Percentiles rank a stretch among this genome's conserved stretches.
Conservation (phyloP, 2,113 vertebrate species). For the Montifringilla adamsi region DNA sequence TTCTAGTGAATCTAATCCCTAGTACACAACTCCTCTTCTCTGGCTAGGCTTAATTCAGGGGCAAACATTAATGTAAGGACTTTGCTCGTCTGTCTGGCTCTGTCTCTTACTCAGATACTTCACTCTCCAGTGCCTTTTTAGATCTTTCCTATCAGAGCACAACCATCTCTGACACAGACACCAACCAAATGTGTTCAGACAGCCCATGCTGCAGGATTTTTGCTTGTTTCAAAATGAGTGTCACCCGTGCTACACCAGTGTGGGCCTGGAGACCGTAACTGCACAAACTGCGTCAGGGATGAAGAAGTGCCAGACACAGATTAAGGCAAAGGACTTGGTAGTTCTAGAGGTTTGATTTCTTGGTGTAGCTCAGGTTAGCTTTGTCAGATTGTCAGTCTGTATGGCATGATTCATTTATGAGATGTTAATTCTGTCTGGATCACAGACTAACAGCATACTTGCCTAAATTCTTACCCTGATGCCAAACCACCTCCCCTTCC, state of each 20-base stretch:
- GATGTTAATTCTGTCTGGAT: slow-evolving; percentile 39
- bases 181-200: neutral
- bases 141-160: neutral
- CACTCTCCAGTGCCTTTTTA: neutral
- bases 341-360: neutral
- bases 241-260: neutral
- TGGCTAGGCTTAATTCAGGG: neutral
- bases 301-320: neutral
- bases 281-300: neutral
- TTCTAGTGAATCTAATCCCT: neutral
- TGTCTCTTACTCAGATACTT: neutral
- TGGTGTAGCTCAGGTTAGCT: neutral
- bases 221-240: neutral
- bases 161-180: neutral
- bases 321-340: neutral
- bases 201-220: neutral
- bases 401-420: neutral
- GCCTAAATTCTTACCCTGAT: neutral
- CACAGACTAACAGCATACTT: neutral
- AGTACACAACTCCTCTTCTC: neutral
- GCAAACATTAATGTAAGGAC: neutral
- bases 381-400: slow-evolving; percentile 12
- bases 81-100: neutral
- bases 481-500: neutral
- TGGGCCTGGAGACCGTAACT: neutral